Conservation (phyloP, 2,888 invertebrate species). For the Cephus nigrinus region DNA sequence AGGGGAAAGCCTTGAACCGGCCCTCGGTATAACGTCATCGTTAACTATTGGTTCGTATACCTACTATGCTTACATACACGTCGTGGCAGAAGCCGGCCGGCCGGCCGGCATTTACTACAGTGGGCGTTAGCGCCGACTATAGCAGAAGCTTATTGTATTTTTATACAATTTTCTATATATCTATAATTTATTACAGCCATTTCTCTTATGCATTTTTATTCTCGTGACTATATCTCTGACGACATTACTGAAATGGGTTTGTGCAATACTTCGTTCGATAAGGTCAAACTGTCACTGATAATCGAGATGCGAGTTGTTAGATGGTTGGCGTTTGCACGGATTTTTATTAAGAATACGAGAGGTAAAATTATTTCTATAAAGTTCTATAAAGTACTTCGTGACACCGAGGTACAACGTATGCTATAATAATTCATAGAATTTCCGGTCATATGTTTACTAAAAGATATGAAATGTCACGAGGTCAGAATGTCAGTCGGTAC, state of each 20-base stretch:
- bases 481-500: neutral
- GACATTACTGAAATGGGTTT: neutral
- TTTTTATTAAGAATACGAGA: neutral
- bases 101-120: constrained; percentile 7
- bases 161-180: neutral
- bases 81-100: constrained; percentile 13
- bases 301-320: neutral
- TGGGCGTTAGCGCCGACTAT: neutral
- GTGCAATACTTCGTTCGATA: neutral
- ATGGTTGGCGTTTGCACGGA: neutral
- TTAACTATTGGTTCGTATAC: constrained; percentile 34
- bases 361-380: neutral
- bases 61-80: neutral
- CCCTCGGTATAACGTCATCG: constrained; percentile 40
- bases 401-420: neutral
- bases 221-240: neutral
- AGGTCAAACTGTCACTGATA: neutral
- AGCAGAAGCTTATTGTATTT: neutral
- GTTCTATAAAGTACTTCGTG: neutral
- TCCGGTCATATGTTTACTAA: neutral
- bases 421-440: neutral
- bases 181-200: neutral
- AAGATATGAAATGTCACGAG: neutral
- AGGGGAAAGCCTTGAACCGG: constrained; percentile 42
- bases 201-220: neutral